Evolutionary conservation across 37 sponge, comb jelly and placozoan genomes (phyloP), one percentile per base, ranked within the genome.

Genomic region (Eunapius fragilis): DNA sequence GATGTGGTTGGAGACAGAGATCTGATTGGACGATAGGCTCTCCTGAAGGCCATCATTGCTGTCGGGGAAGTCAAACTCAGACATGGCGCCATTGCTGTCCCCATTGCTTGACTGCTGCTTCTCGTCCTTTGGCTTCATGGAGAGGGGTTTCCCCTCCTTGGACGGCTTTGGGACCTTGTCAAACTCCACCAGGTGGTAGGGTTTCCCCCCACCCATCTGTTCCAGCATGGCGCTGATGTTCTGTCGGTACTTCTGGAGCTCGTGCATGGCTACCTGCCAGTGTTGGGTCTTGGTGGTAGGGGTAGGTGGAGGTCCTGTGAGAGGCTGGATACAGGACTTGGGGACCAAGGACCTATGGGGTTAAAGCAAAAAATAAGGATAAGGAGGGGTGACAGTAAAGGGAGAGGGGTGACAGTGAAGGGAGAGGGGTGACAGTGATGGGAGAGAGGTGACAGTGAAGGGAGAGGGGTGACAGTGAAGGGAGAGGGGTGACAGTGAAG

Each of bases 261-360:
- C 96, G 22, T 81, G 67, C 87, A 95, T 87, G 50, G 93, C 90
- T 0, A 80, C 58, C 77, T 85, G 85, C 96, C 96, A 95, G 81
- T 90, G 81, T 68, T 82, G 80, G 28, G 84, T 87, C 88, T 95
- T 95, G 70, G 82, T 83, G 75, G 79, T 73, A 2, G 96, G 93
- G 11, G 87, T 87, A 23, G 96, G 93, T 6, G 87, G 90, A 23
- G 80, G 87, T 25, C 91, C 91, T 30, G 28, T 75, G 25, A 94
- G 80, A 48, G 72, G 85, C 58, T 89, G 91, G 31, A 93, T 89
- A 24, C 79, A 83, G 22, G 83, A 74, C 67, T 74, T 83, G 27
- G 87, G 85, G 58, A 93, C 91, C 11, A 93, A 25, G 0, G 91
- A 87, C n/a, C 94, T 91, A 76, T 25, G 67, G 17, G 24, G 3